Conservation (phyloP, 1,140 invertebrate genomes). For the Calliopsis andreniformis region DNA sequence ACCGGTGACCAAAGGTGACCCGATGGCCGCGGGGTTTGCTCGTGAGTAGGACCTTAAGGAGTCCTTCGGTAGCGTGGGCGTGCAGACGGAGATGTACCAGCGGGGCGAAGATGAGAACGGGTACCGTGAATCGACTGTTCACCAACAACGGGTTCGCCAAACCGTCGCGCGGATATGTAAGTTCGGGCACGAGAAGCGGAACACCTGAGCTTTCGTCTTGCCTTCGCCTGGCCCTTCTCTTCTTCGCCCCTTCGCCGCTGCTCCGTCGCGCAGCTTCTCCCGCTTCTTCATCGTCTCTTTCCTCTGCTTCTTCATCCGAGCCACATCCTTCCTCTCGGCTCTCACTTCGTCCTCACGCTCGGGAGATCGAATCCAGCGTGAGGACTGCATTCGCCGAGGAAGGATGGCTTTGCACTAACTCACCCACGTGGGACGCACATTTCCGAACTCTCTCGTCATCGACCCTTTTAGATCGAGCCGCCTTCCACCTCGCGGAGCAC, state of each 20-base stretch:
- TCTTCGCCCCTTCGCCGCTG: constrained; percentile 22
- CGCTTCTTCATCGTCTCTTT: constrained; percentile 8
- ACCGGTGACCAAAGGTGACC: constrained; percentile 23
- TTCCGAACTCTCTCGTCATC: constrained; percentile 79
- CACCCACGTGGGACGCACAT: constrained; percentile 74
- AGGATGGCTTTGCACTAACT: constrained; percentile 74
- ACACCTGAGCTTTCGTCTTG: constrained; percentile 69
- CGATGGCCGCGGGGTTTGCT: constrained; percentile 41
- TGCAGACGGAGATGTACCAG: constrained; percentile 65
- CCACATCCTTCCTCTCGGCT: constrained; percentile 16
- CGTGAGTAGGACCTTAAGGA: constrained; percentile 62
- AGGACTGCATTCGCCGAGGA: constrained; percentile 64
- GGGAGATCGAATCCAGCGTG: constrained; percentile 40
- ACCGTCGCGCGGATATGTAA: constrained; percentile 60
- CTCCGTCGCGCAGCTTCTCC: constrained; percentile 28
- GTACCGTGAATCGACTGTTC: constrained; percentile 57
- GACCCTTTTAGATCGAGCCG: constrained; percentile 75
- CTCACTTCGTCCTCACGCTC: constrained; percentile 37
- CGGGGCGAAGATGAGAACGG: constrained; percentile 63
- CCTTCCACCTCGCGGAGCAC: constrained; percentile 58
- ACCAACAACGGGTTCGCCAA: constrained; percentile 66
- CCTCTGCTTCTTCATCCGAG: constrained; percentile 28
- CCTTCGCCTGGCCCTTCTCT: constrained; percentile 33
- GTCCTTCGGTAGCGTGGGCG: constrained; percentile 60
- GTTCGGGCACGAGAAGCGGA: constrained; percentile 64